Evolutionary conservation across 1,140 invertebrate species (phyloP).

Genomic region (Conus betulinus): DNA sequence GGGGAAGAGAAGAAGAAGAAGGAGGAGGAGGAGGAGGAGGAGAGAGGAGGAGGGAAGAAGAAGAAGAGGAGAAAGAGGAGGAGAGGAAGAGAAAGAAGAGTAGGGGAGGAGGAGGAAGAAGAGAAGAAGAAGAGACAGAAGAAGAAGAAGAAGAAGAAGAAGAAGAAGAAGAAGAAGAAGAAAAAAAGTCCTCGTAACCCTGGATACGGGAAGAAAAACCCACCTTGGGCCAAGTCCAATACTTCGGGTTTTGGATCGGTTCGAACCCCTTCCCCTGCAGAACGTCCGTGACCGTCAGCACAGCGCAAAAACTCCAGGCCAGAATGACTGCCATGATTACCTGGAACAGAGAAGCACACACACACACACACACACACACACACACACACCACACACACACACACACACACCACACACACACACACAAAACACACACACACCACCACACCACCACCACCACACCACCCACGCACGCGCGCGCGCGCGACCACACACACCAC

Average conservation of each 20-base stretch:
- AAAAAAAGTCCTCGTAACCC: slow-evolving; percentile 74
- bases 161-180: not conserved
- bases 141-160: no score
- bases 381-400: no score
- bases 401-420: no score
- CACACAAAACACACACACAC: no score
- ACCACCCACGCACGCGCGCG: not conserved
- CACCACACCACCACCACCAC: not conserved
- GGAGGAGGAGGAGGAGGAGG: not conserved
- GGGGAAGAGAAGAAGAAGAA: no score
- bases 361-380: not conserved
- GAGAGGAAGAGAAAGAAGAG: not conserved
- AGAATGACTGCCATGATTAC: slow-evolving; percentile 87
- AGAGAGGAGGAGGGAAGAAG: not conserved
- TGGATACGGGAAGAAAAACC: slow-evolving; percentile 92
- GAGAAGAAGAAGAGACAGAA: no score
- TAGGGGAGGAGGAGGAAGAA: not conserved
- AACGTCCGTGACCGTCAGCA: slow-evolving; percentile 83
- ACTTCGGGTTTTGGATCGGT: slow-evolving; percentile 87
- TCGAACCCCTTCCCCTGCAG: slow-evolving; percentile 80
- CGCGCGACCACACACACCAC: not conserved
- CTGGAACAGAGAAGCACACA: slow-evolving; percentile 73
- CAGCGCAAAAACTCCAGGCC: slow-evolving; percentile 87
- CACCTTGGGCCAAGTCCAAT: slow-evolving; percentile 82
- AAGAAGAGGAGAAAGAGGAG: not conserved